Base-by-base conservation (phyloP, 2,888 invertebrate species). In the Orgyia antiqua region DNA sequence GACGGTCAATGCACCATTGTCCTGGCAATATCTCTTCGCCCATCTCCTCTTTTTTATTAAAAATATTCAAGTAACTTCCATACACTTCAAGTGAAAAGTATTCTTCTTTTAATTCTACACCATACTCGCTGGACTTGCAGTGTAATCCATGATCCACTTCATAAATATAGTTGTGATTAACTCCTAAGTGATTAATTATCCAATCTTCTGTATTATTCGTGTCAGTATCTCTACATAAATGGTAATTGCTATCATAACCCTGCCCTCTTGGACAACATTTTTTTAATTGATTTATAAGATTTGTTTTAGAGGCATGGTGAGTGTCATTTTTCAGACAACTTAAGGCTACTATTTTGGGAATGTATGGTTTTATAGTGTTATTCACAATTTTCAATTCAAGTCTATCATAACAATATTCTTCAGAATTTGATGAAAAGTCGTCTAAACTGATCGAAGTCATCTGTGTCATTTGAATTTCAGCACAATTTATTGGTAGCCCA, bases 1-100 rank as follows among this genome's bases (percentile, higher is more conserved):
- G 65, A n/a, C 63, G 58, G 27, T 87, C 87, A 21, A 83, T 40
- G 36, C 87, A 87, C 78, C 84, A 87, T 33, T 77, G 73, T n/a
- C 76, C 83, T 19, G 56, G 51, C 10, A 51, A 37, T 3, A 71
- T 40, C 1, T 35, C 38, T 12, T 50, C 55, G 5, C 36, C 51
- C 11, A 49, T 51, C 1, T 46, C 37, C 10, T 53, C 63, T 31
- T 42, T 51, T 40, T 35, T 63, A 29, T 51, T 64, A 10, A 41
- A 28, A 24, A 60, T 57, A 12, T 44, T 58, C 28, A 87, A 54
- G 31, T 39, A 57, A 39, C 69, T 72, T n/a, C 67, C 71, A 12
- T 68, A 53, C 4, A 79, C 45, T 8, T 40, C 34, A 20, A 83
- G 42, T 1, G 53, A 44, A 52, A 68, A 83, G 7, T 54, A 45